phyloP scores from a whole-genome alignment of 2,888 invertebrate genomes.

The Perithous albicinctus region DNA sequence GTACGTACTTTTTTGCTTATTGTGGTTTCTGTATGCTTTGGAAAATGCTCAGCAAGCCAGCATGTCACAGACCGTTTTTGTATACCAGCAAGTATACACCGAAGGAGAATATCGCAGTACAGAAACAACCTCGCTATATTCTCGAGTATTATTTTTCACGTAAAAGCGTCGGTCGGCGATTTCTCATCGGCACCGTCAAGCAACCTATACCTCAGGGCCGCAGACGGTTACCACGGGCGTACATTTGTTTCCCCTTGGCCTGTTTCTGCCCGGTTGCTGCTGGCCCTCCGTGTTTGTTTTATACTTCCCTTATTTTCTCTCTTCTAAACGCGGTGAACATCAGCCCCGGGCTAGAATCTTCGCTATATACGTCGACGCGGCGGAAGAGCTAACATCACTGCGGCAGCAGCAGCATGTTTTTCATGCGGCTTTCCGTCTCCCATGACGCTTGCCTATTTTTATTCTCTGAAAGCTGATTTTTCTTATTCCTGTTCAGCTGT shows the following conservation, averaged over 20 bases:
- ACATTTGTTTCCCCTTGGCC: constrained; percentile 61
- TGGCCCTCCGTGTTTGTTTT: constrained; percentile 59
- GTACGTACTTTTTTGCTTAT: background rate
- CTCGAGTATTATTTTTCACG: constrained; percentile 50
- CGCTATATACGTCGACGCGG: constrained; percentile 35
- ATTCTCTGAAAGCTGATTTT: constrained; percentile 52
- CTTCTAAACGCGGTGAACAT: constrained; percentile 49
- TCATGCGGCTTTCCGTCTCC: constrained; percentile 58
- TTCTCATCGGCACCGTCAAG: constrained; percentile 59
- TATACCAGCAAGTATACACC: background rate
- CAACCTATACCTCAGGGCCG: constrained; percentile 25
- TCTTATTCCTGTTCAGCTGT: constrained; percentile 13
- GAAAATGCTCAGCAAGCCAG: background rate
- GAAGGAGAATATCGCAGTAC: background rate
- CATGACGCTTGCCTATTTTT: constrained; percentile 30
- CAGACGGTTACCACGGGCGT: constrained; percentile 48
- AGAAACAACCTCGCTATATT: background rate
- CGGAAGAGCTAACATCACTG: constrained; percentile 54
- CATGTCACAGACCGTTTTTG: background rate
- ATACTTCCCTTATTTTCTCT: constrained; percentile 47
- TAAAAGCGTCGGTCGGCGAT: constrained; percentile 51
- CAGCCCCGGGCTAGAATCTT: constrained; percentile 28
- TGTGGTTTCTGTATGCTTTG: background rate
- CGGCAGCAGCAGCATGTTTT: constrained; percentile 49
- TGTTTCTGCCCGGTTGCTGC: constrained; percentile 17